A percentile compares a stretch with the other conserved stretches of the same genome.
phyloP scores from a whole-genome alignment of 1,140 invertebrate genomes.

The Zaprionus tsacasi region DNA sequence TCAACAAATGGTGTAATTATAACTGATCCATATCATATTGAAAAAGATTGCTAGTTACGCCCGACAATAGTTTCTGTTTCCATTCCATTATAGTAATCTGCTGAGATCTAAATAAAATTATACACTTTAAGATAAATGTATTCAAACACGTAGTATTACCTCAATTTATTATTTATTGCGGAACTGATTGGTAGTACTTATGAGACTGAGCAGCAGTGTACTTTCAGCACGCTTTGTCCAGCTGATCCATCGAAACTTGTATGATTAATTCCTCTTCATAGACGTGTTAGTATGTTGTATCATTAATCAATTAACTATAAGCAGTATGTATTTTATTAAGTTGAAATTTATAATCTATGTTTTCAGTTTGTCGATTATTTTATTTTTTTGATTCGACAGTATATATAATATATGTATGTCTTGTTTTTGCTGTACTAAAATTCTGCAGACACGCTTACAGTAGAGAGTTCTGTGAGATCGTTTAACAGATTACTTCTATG shows the following conservation, averaged over 20 bases:
- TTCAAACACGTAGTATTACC: neutral
- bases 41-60: neutral
- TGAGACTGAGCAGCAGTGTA: neutral
- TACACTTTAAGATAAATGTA: too few relatives aligned
- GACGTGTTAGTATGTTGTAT: neutral
- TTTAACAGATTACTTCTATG: too few relatives aligned
- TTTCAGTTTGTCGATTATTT: neutral
- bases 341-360: neutral
- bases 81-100: too few relatives aligned
- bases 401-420: neutral
- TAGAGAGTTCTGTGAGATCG: neutral
- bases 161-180: neutral
- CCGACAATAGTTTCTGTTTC: too few relatives aligned
- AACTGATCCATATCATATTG: neutral
- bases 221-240: neutral
- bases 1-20: neutral
- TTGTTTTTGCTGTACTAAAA: neutral
- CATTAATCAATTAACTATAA: neutral
- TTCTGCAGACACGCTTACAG: too few relatives aligned
- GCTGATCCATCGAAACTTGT: neutral
- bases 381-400: neutral
- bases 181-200: neutral
- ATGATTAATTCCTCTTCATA: neutral
- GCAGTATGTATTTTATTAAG: neutral
- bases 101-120: too few relatives aligned